Conservation (phyloP, 1,140 invertebrate species). For the Gryllus bimaculatus region DNA sequence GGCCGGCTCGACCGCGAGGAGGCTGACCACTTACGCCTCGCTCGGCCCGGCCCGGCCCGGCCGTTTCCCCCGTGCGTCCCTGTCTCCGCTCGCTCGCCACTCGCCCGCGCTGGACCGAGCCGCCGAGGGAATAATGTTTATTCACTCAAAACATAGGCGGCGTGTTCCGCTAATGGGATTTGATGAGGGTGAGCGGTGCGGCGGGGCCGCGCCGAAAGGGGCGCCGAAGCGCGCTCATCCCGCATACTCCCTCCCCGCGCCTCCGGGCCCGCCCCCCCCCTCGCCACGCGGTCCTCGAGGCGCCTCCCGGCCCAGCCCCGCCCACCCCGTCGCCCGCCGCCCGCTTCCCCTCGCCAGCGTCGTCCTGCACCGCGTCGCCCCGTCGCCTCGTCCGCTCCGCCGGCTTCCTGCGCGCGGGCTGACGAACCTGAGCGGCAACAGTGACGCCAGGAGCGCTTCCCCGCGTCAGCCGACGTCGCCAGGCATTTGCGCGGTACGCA, state of each 20-base stretch:
- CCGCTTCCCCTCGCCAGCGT: not conserved
- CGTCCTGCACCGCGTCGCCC: too few species aligned
- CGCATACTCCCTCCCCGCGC: not conserved
- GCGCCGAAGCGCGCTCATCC: not conserved
- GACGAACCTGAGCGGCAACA: not conserved
- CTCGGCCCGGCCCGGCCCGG: too few species aligned
- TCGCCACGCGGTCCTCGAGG: too few species aligned
- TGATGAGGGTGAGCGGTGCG: not conserved
- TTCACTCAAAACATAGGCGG: conserved; percentile 4
- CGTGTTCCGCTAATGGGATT: not conserved
- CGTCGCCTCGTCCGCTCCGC: not conserved
- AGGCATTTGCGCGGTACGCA: not conserved
- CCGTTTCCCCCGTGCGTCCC: not conserved
- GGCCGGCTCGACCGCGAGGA: too few species aligned
- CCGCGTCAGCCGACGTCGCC: not conserved
- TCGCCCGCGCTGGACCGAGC: not conserved
- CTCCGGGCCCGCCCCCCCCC: too few species aligned
- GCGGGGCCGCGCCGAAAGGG: not conserved
- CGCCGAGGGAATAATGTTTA: not conserved
- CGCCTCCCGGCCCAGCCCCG: too few species aligned
- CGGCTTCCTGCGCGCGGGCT: not conserved
- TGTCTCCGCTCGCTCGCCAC: not conserved
- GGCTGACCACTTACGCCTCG: too few species aligned
- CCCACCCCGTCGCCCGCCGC: too few species aligned
- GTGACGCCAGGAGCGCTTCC: too few species aligned